Evolutionary conservation across 2,888 invertebrate genomes (phyloP), one percentile per base, ranked within the genome.

Genomic region (Proisotoma minuta): DNA sequence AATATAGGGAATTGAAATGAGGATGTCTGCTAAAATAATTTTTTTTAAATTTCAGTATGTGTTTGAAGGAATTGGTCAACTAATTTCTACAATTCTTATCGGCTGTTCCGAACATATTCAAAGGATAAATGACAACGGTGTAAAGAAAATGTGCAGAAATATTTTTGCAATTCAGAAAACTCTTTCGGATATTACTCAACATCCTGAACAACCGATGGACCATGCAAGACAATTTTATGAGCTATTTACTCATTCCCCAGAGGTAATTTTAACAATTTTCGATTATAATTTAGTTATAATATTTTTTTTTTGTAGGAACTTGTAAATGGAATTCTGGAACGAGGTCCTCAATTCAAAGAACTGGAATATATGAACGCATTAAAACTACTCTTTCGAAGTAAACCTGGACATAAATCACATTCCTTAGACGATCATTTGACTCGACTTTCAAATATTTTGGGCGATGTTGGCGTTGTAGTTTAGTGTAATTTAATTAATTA

Each of bases 181-280:
- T 3, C 78, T 92, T n/a, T 86, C 89, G 43, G 87, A 87, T 75
- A 89, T 92, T 61, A 91, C 91, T 1, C 85, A 87, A 80, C 85
- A 87, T 0, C 81, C 89, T 62, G 90, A 91, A 79, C 82, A 89
- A 15, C 89, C 90, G 20, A 81, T 97, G 73, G 94, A 95, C 78
- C 86, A 91, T 75, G 95, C 96, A 0, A 83, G 91, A 74, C 86
- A 87, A 72, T 96, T 92, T 79, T 90, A 91, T 76, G 91, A 93
- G 74, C 82, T 96, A 71, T 86, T 95, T 64, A 87, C 88, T 71
- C 83, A 86, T 75, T 83, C 86, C 23, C 91, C 91, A 0, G 89
- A 93, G 80, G 91, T 89, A 78, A 79, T 22, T 34, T 22, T 18
- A 40, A 57, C 26, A 57, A 20, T 27, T 57, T 40, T 57, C 47